A percentile compares a stretch with the other conserved stretches of the same genome.
phyloP scores from a whole-genome alignment of 2,113 vertebrate genomes.

The Lepisosteus oculatus region DNA sequence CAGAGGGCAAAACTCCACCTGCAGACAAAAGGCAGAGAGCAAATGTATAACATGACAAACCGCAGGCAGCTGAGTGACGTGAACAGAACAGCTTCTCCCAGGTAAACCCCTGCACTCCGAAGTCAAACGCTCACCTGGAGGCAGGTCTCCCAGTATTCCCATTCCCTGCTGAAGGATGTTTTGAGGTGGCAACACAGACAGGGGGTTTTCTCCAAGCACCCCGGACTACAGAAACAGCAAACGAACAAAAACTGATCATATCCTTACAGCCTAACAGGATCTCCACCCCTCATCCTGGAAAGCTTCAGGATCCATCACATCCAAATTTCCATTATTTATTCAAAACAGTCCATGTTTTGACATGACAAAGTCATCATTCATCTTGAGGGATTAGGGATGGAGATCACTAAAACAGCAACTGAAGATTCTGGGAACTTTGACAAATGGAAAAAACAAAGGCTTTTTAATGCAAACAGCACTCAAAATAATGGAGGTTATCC shows the following conservation, averaged over 20 bases:
- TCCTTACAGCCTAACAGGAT: too few relatives aligned
- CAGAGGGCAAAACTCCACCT: conserved; percentile 46
- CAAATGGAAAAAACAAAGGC: background rate
- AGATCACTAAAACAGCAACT: too few relatives aligned
- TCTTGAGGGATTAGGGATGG: too few relatives aligned
- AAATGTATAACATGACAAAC: background rate
- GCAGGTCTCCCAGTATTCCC: conserved; percentile 66
- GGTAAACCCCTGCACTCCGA: conserved; percentile 5
- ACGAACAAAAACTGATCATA: background rate
- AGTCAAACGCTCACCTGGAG: conserved; percentile 58
- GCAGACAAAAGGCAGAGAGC: background rate
- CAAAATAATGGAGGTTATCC: background rate
- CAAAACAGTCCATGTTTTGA: too few relatives aligned
- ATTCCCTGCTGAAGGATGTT: conserved; percentile 55
- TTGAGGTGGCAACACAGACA: conserved; percentile 55
- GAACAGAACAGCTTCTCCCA: background rate
- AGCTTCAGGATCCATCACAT: too few relatives aligned
- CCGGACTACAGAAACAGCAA: conserved; percentile 66
- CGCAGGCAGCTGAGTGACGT: too few relatives aligned
- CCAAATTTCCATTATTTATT: too few relatives aligned
- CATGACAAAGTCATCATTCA: too few relatives aligned
- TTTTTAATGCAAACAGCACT: background rate
- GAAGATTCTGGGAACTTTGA: too few relatives aligned
- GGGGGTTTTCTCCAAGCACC: conserved; percentile 79
- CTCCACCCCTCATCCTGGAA: too few relatives aligned